phyloP scores from a whole-genome alignment of 2,797 vertebrate species.

The Gymnoscopelus microlampas region DNA sequence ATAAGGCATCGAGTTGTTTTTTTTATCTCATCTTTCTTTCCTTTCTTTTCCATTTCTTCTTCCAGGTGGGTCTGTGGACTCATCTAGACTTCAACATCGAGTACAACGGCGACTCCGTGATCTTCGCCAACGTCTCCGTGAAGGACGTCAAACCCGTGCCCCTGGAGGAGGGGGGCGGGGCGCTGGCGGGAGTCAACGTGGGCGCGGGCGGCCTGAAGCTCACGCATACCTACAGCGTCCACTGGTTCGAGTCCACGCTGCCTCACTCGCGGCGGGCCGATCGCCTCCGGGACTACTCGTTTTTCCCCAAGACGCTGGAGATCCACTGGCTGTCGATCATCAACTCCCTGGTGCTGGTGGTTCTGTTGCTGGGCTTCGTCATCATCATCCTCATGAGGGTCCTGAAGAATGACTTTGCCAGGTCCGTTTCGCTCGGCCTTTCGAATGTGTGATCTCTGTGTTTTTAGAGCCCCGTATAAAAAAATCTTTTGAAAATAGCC shows the following conservation, averaged over 20 bases:
- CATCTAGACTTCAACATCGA: slow-evolving; percentile 94
- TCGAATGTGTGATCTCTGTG: no score
- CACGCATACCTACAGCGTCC: slow-evolving; percentile 91
- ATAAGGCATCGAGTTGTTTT: no score
- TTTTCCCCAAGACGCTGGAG: slow-evolving; percentile 93
- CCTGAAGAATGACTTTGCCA: slow-evolving; percentile 92
- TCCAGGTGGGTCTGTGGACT: slow-evolving; percentile 89
- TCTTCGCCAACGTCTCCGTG: slow-evolving; percentile 92
- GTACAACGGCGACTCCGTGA: slow-evolving; percentile 88
- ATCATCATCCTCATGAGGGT: slow-evolving; percentile 96
- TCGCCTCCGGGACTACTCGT: slow-evolving; percentile 85
- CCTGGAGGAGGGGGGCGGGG: slow-evolving; percentile 83
- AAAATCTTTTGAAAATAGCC: no score
- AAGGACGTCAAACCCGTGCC: slow-evolving; percentile 91
- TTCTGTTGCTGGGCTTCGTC: slow-evolving; percentile 92
- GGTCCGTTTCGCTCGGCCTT: slow-evolving; percentile 62
- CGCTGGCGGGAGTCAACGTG: slow-evolving; percentile 70
- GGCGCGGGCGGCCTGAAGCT: slow-evolving; percentile 78
- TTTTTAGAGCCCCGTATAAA: background rate
- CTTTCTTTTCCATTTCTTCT: slow-evolving; percentile 3
- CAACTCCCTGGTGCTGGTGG: slow-evolving; percentile 93
- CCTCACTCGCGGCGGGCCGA: slow-evolving; percentile 82
- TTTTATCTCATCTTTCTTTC: background rate
- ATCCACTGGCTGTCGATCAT: slow-evolving; percentile 97
- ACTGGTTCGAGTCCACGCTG: slow-evolving; percentile 87